Percentiles rank a stretch among this genome's conserved stretches.
Conservation (phyloP, 2,797 vertebrate species). For the Mareca penelope region DNA sequence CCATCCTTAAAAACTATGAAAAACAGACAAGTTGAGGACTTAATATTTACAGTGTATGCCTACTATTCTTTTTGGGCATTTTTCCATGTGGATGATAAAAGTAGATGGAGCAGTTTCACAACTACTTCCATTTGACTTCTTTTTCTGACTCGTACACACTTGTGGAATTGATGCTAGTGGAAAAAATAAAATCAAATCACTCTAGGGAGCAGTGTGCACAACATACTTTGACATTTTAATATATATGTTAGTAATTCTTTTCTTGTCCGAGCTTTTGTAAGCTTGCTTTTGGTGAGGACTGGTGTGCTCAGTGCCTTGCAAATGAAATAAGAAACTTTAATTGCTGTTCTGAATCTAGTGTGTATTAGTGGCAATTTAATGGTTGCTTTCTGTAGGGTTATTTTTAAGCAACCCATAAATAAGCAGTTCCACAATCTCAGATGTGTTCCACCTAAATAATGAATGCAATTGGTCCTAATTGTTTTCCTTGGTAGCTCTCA, state of each 20-base stretch:
- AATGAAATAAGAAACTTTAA: conserved; percentile 5
- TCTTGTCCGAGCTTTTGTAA: background rate
- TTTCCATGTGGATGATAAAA: conserved; percentile 30
- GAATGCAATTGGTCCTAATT: conserved; percentile 2
- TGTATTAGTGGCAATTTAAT: background rate
- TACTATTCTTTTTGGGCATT: background rate
- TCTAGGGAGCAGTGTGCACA: background rate
- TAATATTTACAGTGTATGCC: background rate
- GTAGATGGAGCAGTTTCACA: conserved; percentile 33
- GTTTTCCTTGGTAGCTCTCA: conserved; percentile 51
- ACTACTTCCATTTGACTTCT: conserved; percentile 1
- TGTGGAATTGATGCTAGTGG: conserved; percentile 16
- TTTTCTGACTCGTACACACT: conserved; percentile 8
- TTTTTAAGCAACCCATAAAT: conserved; percentile 52
- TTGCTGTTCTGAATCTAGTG: background rate
- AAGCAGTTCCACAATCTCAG: background rate
- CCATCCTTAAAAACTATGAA: background rate
- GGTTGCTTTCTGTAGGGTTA: conserved; percentile 24
- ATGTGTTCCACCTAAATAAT: background rate
- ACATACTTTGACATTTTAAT: background rate
- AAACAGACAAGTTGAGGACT: background rate
- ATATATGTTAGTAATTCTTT: background rate
- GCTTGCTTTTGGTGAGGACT: background rate
- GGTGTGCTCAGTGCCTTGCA: background rate
- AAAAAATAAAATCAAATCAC: background rate